Percentiles rank a stretch among this genome's conserved stretches.
Conservation (phyloP, 2,888 invertebrate genomes). For the Odontocolon sp. region DNA sequence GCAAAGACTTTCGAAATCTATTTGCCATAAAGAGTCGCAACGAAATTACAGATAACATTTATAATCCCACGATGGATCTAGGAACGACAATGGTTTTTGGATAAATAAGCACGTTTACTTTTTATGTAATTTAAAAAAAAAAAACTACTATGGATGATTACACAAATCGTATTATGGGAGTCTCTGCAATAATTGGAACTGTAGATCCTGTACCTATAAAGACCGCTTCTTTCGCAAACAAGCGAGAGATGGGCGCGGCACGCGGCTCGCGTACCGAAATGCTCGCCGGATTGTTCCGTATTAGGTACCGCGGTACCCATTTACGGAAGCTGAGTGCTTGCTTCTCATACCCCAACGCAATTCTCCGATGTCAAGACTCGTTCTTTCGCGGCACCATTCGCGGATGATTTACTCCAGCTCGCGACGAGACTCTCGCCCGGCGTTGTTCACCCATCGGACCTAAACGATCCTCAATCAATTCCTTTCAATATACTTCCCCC, state of each 20-base stretch:
- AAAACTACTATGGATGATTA: too few relatives aligned
- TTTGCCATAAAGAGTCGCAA: constrained; percentile 35
- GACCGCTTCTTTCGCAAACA: constrained; percentile 29
- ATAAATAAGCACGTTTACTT: not conserved
- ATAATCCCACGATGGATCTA: constrained; percentile 32
- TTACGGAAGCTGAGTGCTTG: constrained; percentile 63
- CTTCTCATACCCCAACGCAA: constrained; percentile 29
- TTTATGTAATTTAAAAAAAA: too few relatives aligned
- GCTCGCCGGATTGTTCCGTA: constrained; percentile 71
- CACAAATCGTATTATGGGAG: too few relatives aligned
- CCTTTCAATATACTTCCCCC: constrained; percentile 16
- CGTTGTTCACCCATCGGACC: constrained; percentile 32
- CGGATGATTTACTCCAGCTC: constrained; percentile 68
- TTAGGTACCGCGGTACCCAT: constrained; percentile 70
- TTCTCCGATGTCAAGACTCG: constrained; percentile 36
- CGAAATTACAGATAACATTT: constrained; percentile 38
- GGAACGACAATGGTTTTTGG: too few relatives aligned
- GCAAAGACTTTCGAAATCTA: constrained; percentile 45
- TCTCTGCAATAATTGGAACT: too few relatives aligned
- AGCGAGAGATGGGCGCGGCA: constrained; percentile 57
- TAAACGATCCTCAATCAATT: constrained; percentile 56
- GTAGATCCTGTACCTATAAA: constrained; percentile 18
- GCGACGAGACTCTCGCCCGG: constrained; percentile 33
- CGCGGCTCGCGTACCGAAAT: constrained; percentile 63
- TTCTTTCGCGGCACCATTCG: constrained; percentile 68